Conservation (phyloP, 2,888 invertebrate genomes). For the Brassicogethes aeneus region DNA sequence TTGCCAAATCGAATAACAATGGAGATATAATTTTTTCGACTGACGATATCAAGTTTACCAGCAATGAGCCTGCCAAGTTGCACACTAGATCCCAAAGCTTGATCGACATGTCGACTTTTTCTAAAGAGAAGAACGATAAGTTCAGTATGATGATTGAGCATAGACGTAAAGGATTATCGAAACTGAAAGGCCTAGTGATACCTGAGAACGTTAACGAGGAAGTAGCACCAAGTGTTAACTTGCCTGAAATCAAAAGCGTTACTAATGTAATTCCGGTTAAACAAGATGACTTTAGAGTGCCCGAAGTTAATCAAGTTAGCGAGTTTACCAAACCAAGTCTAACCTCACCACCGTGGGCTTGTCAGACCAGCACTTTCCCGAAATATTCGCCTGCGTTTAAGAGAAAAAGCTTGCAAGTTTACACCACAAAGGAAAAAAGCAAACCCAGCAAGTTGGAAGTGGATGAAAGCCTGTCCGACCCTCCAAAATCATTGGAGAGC, state of each 20-base stretch:
- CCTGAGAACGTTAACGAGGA: constrained; percentile 58
- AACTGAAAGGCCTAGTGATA: constrained; percentile 79
- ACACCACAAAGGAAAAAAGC: constrained; percentile 29
- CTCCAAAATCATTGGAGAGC: constrained; percentile 50
- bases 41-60: constrained; percentile 17
- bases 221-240: constrained; percentile 58
- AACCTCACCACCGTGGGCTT: constrained; percentile 33
- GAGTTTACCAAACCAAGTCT: neutral
- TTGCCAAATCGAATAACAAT: neutral
- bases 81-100: constrained; percentile 46
- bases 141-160: constrained; percentile 72
- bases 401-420: constrained; percentile 62
- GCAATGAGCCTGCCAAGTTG: constrained; percentile 13
- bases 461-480: constrained; percentile 27
- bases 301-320: constrained; percentile 1
- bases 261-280: constrained; percentile 39
- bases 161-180: constrained; percentile 71
- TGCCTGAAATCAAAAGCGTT: constrained; percentile 72
- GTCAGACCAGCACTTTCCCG: constrained; percentile 49
- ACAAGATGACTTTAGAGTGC: neutral
- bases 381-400: constrained; percentile 80
- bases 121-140: constrained; percentile 38
- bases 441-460: constrained; percentile 2
- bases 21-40: constrained; percentile 11
- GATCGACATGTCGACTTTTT: constrained; percentile 37